These are phyloP conservation scores for Drosophila nasuta DNA, from an alignment of 1,140 invertebrate species.

Conservation along the genomic window DNA sequence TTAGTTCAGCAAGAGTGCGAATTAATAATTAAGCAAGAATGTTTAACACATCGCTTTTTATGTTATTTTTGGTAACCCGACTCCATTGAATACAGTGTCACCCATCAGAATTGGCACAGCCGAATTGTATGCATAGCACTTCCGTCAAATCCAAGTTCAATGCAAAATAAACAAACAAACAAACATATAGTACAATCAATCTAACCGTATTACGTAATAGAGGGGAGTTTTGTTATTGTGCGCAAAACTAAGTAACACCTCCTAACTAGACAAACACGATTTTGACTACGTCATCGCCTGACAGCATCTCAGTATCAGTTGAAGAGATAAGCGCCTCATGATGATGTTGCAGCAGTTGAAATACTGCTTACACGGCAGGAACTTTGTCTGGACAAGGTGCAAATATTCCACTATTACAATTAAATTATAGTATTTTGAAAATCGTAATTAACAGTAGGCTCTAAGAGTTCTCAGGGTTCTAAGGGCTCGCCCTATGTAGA, in stretches of 20 bases:
- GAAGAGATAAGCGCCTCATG: constrained; percentile 15
- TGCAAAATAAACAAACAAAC: constrained; percentile 4
- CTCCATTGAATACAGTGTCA: neutral
- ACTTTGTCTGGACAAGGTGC: constrained; percentile 13
- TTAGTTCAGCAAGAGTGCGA: constrained; percentile 1
- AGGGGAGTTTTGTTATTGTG: constrained; percentile 13
- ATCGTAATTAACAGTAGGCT: constrained; percentile 1
- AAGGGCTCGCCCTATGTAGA: constrained; percentile 8
- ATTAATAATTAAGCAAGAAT: constrained; percentile 20
- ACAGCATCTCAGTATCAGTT: constrained; percentile 24
- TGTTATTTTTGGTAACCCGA: constrained; percentile 10
- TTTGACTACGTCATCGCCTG: constrained; percentile 59
- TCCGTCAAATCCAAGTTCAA: constrained; percentile 50
- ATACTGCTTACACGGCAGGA: neutral
- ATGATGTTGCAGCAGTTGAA: constrained; percentile 19
- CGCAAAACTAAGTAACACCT: constrained; percentile 24
- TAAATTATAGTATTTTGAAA: constrained; percentile 22
- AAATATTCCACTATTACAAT: constrained; percentile 3
- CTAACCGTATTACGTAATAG: constrained; percentile 44
- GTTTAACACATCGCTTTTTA: constrained; percentile 19
- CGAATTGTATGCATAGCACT: constrained; percentile 6
- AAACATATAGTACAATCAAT: constrained; percentile 26
- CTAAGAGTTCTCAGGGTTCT: neutral
- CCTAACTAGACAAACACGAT: constrained; percentile 39
- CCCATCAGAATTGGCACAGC: neutral